Evolutionary conservation across 1,140 invertebrate species (phyloP).

Genomic region (Drosophila parvula): DNA sequence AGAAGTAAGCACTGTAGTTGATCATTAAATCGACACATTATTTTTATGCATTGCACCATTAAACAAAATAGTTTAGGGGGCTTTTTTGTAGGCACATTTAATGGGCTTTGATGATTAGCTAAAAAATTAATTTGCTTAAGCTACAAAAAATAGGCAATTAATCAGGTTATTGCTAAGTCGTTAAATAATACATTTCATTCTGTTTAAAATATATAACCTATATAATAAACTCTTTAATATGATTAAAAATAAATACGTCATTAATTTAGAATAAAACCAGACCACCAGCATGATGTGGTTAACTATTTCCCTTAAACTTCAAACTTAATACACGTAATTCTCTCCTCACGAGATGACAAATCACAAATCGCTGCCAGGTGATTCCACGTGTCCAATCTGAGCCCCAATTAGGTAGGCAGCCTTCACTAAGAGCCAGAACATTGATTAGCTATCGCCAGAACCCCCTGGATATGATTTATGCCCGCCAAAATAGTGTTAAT

Average conservation of each 20-base stretch:
- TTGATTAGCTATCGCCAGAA: constrained; percentile 37
- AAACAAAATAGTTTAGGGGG: background rate
- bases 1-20: background rate
- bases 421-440: background rate
- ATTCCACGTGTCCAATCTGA: constrained; percentile 1
- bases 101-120: background rate
- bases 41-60: background rate
- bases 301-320: too few species aligned
- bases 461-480: constrained; percentile 39
- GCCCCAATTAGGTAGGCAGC: background rate
- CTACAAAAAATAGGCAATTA: background rate
- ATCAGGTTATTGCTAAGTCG: background rate
- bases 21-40: too few species aligned
- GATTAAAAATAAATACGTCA: too few species aligned
- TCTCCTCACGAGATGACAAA: background rate
- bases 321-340: too few species aligned
- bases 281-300: too few species aligned
- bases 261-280: too few species aligned
- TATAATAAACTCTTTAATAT: too few species aligned
- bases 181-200: background rate
- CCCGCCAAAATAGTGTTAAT: constrained; percentile 34
- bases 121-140: background rate
- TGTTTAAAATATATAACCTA: background rate
- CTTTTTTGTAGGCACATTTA: background rate
- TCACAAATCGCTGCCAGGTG: background rate